A percentile compares a stretch with the other conserved stretches of the same genome.
Conservation (phyloP, 1,140 invertebrate species). For the Panonychus citri region DNA sequence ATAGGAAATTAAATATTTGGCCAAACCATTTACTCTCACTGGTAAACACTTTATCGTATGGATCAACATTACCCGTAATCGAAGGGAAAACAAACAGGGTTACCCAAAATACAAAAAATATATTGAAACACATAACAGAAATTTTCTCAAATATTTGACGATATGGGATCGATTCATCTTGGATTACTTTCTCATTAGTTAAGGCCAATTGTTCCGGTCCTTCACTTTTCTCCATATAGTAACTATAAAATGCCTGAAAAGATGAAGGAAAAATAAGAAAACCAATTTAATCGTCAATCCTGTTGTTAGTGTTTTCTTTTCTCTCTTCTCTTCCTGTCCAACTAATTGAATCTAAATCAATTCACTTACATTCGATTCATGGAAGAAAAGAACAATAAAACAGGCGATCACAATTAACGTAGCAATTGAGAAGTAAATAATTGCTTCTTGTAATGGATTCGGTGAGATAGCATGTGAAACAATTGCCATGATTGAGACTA, state of each 20-base stretch:
- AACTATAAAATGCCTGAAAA: conserved; percentile 57
- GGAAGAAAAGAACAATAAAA: conserved; percentile 84
- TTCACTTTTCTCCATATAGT: conserved; percentile 25
- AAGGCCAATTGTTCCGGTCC: not conserved
- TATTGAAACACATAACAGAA: conserved; percentile 61
- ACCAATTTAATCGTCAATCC: not conserved
- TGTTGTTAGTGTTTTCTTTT: conserved; percentile 11
- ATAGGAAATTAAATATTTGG: conserved; percentile 64
- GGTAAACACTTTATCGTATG: conserved; percentile 4
- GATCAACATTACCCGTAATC: conserved; percentile 42
- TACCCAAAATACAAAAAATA: conserved; percentile 83
- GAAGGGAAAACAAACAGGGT: conserved; percentile 70
- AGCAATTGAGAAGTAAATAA: conserved; percentile 90
- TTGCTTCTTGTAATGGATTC: conserved; percentile 54
- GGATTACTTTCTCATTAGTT: not conserved
- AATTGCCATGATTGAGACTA: conserved; percentile 59
- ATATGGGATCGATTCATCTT: not conserved
- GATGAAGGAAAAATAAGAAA: conserved; percentile 17
- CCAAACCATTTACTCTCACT: conserved; percentile 41
- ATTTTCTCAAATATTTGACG: conserved; percentile 22
- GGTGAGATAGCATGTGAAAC: conserved; percentile 42
- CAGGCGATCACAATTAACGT: conserved; percentile 72
- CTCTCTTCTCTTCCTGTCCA: no score
- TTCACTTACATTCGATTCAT: conserved; percentile 57
- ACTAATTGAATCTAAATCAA: not conserved